Conservation (phyloP, 2,888 invertebrate species). For the Aspidapion aeneum region DNA sequence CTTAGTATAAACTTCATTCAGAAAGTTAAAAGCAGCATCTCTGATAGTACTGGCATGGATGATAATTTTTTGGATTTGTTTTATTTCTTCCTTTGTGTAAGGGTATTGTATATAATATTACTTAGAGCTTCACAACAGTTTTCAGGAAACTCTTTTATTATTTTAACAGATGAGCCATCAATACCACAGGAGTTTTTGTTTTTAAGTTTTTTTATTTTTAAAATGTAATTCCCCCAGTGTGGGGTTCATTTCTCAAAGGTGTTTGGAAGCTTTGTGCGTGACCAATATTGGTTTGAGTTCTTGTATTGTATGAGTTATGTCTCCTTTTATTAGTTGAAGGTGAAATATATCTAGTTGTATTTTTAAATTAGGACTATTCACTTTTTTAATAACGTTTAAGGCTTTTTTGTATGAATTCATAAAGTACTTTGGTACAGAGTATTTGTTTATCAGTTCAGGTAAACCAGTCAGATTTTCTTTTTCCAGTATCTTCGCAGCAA, state of each 20-base stretch:
- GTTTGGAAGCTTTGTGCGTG: conserved; percentile 87
- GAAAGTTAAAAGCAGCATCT: no score
- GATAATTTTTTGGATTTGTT: no score
- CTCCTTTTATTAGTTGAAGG: conserved; percentile 84
- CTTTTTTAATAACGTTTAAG: conserved; percentile 65
- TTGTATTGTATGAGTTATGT: no score
- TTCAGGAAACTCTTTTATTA: no score
- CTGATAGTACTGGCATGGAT: no score
- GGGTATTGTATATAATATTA: no score
- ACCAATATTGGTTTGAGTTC: conserved; percentile 72
- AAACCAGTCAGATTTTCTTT: conserved; percentile 71
- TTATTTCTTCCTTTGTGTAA: no score
- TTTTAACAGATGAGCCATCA: no score
- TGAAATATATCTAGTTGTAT: conserved; percentile 89
- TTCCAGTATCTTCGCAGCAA: conserved; percentile 67
- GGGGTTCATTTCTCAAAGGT: conserved; percentile 84
- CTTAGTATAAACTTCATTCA: no score
- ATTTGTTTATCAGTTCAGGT: conserved; percentile 89
- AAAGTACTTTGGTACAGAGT: conserved; percentile 83
- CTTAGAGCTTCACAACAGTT: no score
- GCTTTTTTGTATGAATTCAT: conserved; percentile 78
- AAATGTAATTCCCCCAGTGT: conserved; percentile 86
- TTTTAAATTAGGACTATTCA: conserved; percentile 74
- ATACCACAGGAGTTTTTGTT: no score
- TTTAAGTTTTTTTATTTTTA: no score